These are phyloP conservation scores for Arvicanthis niloticus DNA, from an alignment of 2,113 vertebrate genomes.

Conservation along the genomic window DNA sequence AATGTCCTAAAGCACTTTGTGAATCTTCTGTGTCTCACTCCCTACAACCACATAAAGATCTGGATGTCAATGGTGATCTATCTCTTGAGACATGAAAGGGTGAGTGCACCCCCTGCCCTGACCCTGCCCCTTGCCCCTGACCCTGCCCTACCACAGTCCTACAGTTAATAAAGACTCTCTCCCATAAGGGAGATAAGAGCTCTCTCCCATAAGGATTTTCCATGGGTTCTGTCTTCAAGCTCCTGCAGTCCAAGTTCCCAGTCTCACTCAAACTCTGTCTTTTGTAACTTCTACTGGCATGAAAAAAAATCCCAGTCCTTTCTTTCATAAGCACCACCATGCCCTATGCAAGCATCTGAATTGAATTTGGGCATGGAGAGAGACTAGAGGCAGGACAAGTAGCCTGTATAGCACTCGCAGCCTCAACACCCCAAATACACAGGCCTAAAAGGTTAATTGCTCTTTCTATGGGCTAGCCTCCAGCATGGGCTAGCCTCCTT, in stretches of 20 bases:
- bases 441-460: background rate
- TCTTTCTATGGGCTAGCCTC: background rate
- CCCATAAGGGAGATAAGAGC: too few species aligned
- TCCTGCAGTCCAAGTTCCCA: background rate
- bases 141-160: background rate
- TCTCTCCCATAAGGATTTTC: background rate
- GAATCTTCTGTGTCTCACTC: background rate
- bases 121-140: too few species aligned
- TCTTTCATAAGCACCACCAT: background rate
- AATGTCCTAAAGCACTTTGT: background rate
- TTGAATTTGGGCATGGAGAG: background rate
- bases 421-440: too few species aligned
- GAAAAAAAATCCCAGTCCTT: too few species aligned
- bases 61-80: background rate
- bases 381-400: fast-evolving
- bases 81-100: background rate
- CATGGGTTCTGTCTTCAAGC: background rate
- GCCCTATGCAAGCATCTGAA: background rate
- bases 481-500: background rate
- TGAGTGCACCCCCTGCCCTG: background rate
- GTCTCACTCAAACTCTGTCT: background rate
- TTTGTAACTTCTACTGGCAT: background rate
- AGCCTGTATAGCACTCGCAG: background rate
- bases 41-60: background rate
- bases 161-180: too few species aligned